Evolutionary conservation across 1,140 invertebrate genomes (phyloP), one percentile per base, ranked within the genome.

Genomic region (Scaptomyza pallida): DNA sequence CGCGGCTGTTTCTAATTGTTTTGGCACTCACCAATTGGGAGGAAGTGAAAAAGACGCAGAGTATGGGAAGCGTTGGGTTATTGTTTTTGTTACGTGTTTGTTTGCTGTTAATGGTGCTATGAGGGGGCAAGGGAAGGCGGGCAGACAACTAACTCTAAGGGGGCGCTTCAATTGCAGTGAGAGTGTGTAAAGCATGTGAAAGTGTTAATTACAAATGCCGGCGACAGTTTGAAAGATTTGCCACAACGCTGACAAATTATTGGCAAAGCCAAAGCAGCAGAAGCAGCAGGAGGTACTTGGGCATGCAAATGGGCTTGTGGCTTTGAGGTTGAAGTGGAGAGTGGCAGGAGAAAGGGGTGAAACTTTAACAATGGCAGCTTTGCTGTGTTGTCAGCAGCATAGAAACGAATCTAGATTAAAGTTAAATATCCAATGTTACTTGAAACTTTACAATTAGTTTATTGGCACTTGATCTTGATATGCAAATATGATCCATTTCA

Each of bases 1-100:
- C 81, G 77, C 81, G 81, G 81, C 81, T 85, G 81, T 69, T 85
- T 86, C 81, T 85, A 85, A 85, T 85, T 85, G 81, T 85, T 85
- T 85, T 86, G 70, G 73, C 65, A 78, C 64, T 76, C 65, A 17
- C 33, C 12, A 5, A 30, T 9, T 10, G 33, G 54, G 23, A 35
- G n/a, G 26, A 9, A 50, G 54, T 9, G n/a, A n/a, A n/a, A n/a
- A n/a, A 3, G 12, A 50, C 40, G 9, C 15, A 15, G 40, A 59
- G 35, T n/a, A 41, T 15, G 13, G 17, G 23, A n/a, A 43, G 23
- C 9, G 48, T 43, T 26, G 52, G 43, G 54, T 55, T 56, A 63
- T 70, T 74, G 59, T 70, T 70, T 59, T 74, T 67, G 55, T 15
- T 45, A 23, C 8, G 23, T 47, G 47, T 72, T 52, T 67, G 44